These are phyloP conservation scores for Nomada hirtipes DNA, from an alignment of 2,888 invertebrate species.

Conservation along the genomic window DNA sequence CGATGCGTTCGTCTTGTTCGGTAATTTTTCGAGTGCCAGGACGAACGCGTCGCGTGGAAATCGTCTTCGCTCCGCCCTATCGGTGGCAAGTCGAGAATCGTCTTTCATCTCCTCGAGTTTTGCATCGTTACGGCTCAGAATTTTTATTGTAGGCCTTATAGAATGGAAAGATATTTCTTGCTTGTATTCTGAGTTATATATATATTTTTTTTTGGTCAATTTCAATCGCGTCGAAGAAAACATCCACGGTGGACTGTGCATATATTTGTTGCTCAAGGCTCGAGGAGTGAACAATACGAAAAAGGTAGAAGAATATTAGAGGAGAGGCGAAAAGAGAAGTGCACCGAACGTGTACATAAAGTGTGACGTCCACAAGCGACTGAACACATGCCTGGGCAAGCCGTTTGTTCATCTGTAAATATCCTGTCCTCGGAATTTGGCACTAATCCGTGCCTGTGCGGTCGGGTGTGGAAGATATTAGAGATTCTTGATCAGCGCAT, in stretches of 20 bases:
- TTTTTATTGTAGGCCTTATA: background rate
- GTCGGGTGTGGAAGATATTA: conserved; percentile 65
- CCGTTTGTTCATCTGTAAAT: conserved; percentile 67
- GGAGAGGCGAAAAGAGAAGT: background rate
- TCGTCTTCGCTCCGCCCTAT: background rate
- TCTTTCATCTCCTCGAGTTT: conserved; percentile 27
- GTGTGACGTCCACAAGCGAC: conserved; percentile 14
- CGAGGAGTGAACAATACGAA: conserved; percentile 34
- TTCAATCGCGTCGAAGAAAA: background rate
- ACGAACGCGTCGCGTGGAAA: background rate
- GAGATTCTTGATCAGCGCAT: conserved; percentile 68
- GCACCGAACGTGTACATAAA: conserved; percentile 46
- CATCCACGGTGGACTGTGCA: background rate
- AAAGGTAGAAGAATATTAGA: background rate
- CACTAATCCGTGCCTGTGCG: conserved; percentile 73
- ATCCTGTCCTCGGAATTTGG: conserved; percentile 73
- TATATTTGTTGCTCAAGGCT: conserved; percentile 1
- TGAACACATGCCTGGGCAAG: conserved; percentile 18
- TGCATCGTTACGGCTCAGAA: background rate
- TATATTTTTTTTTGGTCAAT: conserved; percentile 1
- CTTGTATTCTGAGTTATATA: background rate
- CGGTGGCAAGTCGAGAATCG: background rate
- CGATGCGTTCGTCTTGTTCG: conserved; percentile 2
- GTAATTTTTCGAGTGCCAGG: background rate
- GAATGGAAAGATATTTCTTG: background rate